Evolutionary conservation across 2,888 invertebrate genomes (phyloP), one percentile per base, ranked within the genome.

Genomic region (Eupithecia pulchellata): DNA sequence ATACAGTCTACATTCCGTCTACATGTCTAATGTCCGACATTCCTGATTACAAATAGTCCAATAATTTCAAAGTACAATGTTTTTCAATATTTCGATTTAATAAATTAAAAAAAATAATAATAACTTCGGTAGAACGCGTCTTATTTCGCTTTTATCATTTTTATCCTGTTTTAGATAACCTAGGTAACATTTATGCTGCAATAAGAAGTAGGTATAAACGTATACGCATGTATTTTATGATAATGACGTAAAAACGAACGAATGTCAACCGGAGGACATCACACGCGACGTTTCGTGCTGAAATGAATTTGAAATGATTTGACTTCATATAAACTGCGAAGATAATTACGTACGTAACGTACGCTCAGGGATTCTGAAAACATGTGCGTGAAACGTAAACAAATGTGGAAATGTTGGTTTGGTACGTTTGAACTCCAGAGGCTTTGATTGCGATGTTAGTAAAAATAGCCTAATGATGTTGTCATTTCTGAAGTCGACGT

Each of bases 221-320:
- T 17, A 57, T 29, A 57, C 17, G 29, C 27, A 52, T 25, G 29
- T 57, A 27, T 60, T 60, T 60, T 30, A 30, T 30, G n/a, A 60
- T 60, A 60, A n/a, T n/a, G 34, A 32, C 61, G 30, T 32, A 60
- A 60, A n/a, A 32, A 32, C 32, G 25, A 20, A 9, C n/a, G 36
- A 70, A 70, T 68, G 70, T 68, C 69, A 73, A 73, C 52, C 55
- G 30, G 30, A 71, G 73, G 69, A 39, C 66, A 67, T 34, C 27
- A 39, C 66, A 71, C 71, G 68, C 66, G 64, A 71, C 67, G 42
- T 66, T 32, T 27, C 66, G 68, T 71, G 72, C 57, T 66, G 14
- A 58, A 69, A 25, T 17, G 14, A 65, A 69, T 67, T 69, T 66
- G 29, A 55, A 60, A 62, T 62, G 20, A 64, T 64, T 68, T 55